Base-by-base conservation (phyloP, 2,888 invertebrate species). In the Hofmannophila pseudospretella region DNA sequence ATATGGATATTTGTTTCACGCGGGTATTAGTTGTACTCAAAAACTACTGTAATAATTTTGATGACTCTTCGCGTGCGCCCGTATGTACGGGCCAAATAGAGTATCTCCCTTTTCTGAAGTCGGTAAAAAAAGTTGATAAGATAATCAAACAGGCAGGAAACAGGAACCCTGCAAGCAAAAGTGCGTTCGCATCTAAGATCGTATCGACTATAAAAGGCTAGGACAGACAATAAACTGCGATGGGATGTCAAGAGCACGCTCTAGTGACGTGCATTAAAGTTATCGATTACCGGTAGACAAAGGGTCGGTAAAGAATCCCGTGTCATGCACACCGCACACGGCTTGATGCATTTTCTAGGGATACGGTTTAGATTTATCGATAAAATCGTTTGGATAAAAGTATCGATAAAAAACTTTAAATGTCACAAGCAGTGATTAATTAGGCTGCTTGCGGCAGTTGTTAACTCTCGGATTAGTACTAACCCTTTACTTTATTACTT, bases 251-350 rank as follows among this genome's bases (percentile, higher is more conserved):
- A 14, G 29, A 8, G n/a, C 29, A 29, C 29, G 14, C 29, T 29
- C 23, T 36, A 36, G 37, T 27, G 37, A 37, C 13, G 32, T 37
- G 37, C 26, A 27, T 37, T 29, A 23, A 34, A 39, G 34, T 61
- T 67, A 64, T 66, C 68, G 67, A 68, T 65, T 54, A 63, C 20
- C 56, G 51, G 57, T 53, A 67, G 66, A 69, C 71, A 70, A 69
- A 70, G 64, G 49, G 47, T 49, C 47, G 51, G 42, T 40, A 44
- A 59, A 61, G 58, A 59, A 58, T 59, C 55, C 58, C 44, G 43
- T 53, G 58, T 61, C 62, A 59, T 57, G 55, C 47, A 54, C 54
- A 52, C 33, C 35, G 53, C 45, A 50, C 54, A 51, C 34, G 42
- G 45, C 39, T 47, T 44, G 52, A 55, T 59, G 49, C 39, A 45